Evolutionary conservation across 2,888 invertebrate species (phyloP).

Genomic region (Platyscelio sp.): DNA sequence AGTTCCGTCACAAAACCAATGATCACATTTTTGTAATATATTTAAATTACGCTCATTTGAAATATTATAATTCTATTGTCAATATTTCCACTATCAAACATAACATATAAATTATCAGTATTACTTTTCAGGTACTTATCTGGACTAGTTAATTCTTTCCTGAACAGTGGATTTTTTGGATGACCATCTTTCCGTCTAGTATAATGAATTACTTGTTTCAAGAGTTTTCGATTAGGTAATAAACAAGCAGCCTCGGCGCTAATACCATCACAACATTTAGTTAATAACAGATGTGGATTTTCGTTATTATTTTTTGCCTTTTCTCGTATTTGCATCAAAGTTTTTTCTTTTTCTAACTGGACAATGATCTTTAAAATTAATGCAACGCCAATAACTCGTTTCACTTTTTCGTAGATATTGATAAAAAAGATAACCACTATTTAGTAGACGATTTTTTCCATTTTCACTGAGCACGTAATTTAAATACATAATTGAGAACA

Average conservation of each 20-base stretch:
- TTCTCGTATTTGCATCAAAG: neutral
- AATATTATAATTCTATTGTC: neutral
- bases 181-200: neutral
- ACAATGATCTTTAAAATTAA: neutral
- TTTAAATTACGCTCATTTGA: neutral
- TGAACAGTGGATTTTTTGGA: neutral
- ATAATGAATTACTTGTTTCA: neutral
- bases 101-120: neutral
- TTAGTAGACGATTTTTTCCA: no score
- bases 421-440: no score
- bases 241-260: constrained; percentile 12
- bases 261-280: neutral
- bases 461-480: no score
- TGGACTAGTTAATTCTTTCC: neutral
- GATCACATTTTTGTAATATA: no score
- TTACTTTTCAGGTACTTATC: neutral
- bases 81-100: neutral
- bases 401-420: no score
- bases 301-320: neutral
- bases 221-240: neutral
- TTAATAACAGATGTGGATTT: neutral
- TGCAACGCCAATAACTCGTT: constrained; percentile 12
- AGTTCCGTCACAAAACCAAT: no score
- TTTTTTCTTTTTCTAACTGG: constrained; percentile 21
- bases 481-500: no score